Percentiles rank a stretch among this genome's conserved stretches.
These are phyloP conservation scores for Camptogramma bilineatum DNA, from an alignment of 2,888 invertebrate genomes.

Conservation along the genomic window DNA sequence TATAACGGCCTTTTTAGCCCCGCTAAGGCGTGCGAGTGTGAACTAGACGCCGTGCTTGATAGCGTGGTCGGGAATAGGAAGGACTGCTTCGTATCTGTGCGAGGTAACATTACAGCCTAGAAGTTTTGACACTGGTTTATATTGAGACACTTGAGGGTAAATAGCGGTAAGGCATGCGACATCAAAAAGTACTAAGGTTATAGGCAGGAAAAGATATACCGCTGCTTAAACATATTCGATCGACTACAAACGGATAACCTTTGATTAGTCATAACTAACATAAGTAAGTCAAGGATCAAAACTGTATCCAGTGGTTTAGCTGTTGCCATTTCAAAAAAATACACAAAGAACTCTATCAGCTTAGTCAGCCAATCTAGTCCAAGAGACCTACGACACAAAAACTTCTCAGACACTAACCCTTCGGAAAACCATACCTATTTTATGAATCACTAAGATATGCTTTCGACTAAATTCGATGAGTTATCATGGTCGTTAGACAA, in stretches of 20 bases:
- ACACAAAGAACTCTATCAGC: neutral
- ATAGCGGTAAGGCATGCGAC: too few relatives aligned
- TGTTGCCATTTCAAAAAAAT: too few relatives aligned
- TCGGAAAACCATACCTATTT: neutral
- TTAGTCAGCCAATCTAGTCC: neutral
- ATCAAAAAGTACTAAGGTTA: too few relatives aligned
- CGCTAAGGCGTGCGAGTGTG: conserved; percentile 96
- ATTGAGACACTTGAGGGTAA: too few relatives aligned
- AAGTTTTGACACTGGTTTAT: conserved; percentile 73
- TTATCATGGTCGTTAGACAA: neutral
- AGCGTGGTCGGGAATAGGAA: conserved; percentile 96
- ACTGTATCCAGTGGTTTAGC: too few relatives aligned
- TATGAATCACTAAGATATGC: neutral
- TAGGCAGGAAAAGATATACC: too few relatives aligned
- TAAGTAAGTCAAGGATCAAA: too few relatives aligned
- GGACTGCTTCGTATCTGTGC: conserved; percentile 91
- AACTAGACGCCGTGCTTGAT: conserved; percentile 97
- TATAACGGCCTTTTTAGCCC: too few relatives aligned
- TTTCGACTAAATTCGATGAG: neutral
- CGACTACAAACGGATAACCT: too few relatives aligned
- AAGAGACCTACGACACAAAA: neutral
- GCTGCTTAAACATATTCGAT: too few relatives aligned
- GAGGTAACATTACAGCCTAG: conserved; percentile 76
- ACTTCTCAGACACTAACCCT: neutral
- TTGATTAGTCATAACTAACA: too few relatives aligned